phyloP scores from a whole-genome alignment of 2,797 vertebrate species.

The Poeciliopsis presidionis region DNA sequence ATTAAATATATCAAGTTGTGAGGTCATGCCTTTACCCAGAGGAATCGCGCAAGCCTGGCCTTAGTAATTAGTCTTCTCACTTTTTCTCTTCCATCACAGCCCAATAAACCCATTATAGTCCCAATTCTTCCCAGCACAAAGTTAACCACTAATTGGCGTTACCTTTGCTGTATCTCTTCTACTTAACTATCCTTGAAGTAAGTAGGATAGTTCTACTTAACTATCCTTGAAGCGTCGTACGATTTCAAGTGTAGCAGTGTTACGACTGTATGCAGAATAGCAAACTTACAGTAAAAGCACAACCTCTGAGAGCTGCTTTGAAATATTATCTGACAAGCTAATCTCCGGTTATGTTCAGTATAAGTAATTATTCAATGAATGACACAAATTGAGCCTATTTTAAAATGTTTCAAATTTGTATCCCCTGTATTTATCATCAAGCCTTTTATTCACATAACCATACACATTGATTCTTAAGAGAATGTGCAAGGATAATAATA shows the following conservation, averaged over 20 bases:
- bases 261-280: conserved; percentile 5
- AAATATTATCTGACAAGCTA: not conserved
- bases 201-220: too few species aligned
- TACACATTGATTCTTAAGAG: conserved; percentile 19
- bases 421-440: conserved; percentile 7
- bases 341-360: not conserved
- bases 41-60: conserved; percentile 38
- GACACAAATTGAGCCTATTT: not conserved
- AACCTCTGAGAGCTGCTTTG: not conserved
- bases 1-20: conserved; percentile 45
- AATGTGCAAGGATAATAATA: conserved; percentile 36
- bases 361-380: conserved; percentile 3
- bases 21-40: conserved; percentile 43
- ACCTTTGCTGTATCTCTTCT: conserved; percentile 22
- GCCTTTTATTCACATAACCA: conserved; percentile 5
- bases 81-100: conserved; percentile 25
- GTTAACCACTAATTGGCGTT: conserved; percentile 14
- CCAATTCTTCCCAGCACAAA: conserved; percentile 17
- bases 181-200: conserved; percentile 27
- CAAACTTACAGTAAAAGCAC: conserved; percentile 16
- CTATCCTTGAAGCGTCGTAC: conserved; percentile 21
- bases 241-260: not conserved
- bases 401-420: not conserved
- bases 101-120: conserved; percentile 24
- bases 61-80: conserved; percentile 46